Evolutionary conservation across 2,113 vertebrate species (phyloP).

Genomic region (Lamprologus tigripictilis): DNA sequence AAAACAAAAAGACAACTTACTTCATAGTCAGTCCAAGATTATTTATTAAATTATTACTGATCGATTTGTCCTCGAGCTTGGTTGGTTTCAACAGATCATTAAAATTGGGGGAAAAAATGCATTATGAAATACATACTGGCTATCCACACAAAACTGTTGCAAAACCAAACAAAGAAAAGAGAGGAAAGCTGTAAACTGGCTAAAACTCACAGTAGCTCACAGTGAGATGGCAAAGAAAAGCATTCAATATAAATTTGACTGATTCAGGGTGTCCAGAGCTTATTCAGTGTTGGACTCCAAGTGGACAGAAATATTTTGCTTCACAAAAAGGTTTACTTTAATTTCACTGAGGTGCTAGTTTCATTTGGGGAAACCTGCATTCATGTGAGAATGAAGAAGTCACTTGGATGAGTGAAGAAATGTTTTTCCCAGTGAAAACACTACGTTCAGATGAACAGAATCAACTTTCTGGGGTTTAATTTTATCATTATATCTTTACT

Average conservation of each 20-base stretch:
- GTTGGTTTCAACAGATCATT: not conserved
- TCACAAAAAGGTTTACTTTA: not conserved
- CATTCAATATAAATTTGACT: too few relatives aligned
- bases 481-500: not conserved
- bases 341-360: not conserved
- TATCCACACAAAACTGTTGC: not conserved
- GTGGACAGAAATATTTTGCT: fast-evolving
- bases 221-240: too few relatives aligned
- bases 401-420: fast-evolving
- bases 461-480: not conserved
- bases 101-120: fast-evolving
- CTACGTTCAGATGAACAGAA: not conserved
- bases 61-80: fast-evolving
- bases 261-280: fast-evolving
- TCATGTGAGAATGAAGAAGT: not conserved
- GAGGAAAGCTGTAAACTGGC: too few relatives aligned
- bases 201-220: too few relatives aligned
- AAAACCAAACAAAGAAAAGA: fast-evolving
- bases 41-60: not conserved
- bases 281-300: not conserved
- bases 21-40: not conserved
- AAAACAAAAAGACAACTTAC: fast-evolving
- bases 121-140: fast-evolving
- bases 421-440: not conserved
- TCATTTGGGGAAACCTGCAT: fast-evolving